These are phyloP conservation scores for Actinostola sp. DNA, from an alignment of 92 coral and sea anemone genomes.

Conservation along the genomic window DNA sequence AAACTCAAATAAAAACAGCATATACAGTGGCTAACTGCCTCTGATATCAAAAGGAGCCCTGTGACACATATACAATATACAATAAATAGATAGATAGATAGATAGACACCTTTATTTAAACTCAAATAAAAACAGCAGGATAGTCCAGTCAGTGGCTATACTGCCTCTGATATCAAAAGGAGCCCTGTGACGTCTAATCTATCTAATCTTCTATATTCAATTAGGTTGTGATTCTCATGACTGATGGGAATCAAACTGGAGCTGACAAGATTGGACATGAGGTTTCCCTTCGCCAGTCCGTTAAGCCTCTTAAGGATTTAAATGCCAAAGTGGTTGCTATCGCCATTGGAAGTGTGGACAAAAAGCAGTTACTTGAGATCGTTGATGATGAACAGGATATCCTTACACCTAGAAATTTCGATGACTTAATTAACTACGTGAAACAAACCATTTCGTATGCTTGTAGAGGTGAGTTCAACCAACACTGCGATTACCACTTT, in stretches of 20 bases:
- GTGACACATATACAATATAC: too few species aligned
- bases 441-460: conserved; percentile 61
- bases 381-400: conserved; percentile 61
- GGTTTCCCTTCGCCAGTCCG: conserved; percentile 54
- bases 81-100: too few species aligned
- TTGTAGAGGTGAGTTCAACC: conserved; percentile 70
- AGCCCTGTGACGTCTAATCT: too few species aligned
- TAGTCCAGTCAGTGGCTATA: too few species aligned
- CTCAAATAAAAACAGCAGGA: too few species aligned
- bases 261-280: conserved; percentile 42
- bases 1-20: not conserved
- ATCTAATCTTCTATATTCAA: not conserved
- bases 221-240: conserved; percentile 74
- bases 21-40: not conserved
- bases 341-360: conserved; percentile 86
- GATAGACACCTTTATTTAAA: too few species aligned
- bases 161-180: too few species aligned
- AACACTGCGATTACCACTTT: not conserved
- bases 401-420: conserved; percentile 49
- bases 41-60: too few species aligned
- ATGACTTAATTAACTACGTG: conserved; percentile 53
- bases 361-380: conserved; percentile 47
- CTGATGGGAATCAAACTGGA: conserved; percentile 91
- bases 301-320: conserved; percentile 60
- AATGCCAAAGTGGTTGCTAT: conserved; percentile 69